These are phyloP conservation scores for Ctenochaetus hawaiiensis DNA, from an alignment of 2,797 vertebrate species.

Conservation along the genomic window DNA sequence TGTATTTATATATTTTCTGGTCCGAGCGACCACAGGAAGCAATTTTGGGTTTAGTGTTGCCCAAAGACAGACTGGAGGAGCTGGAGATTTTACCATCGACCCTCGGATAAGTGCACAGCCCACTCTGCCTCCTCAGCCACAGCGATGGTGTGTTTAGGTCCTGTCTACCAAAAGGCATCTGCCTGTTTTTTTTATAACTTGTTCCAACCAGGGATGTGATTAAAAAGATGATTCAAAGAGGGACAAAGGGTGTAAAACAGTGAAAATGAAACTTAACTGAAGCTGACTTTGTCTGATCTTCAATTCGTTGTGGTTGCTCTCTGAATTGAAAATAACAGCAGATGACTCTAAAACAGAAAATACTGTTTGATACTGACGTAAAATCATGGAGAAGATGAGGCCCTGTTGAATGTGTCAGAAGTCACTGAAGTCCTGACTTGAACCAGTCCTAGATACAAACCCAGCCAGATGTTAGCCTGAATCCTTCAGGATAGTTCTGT, in stretches of 20 bases:
- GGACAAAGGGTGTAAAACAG: background rate
- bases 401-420: background rate
- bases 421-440: background rate
- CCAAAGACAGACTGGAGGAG: too few relatives aligned
- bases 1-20: too few relatives aligned
- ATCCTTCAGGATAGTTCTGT: background rate
- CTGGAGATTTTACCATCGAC: too few relatives aligned
- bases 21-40: too few relatives aligned
- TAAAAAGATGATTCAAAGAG: background rate
- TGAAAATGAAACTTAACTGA: slow-evolving; percentile 26
- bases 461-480: background rate
- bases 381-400: background rate
- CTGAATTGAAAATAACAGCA: slow-evolving; percentile 11
- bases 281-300: slow-evolving; percentile 5
- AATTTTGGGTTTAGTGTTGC: too few relatives aligned
- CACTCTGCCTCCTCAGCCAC: too few relatives aligned
- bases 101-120: too few relatives aligned
- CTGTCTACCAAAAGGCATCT: background rate
- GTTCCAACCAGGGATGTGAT: background rate
- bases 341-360: slow-evolving; percentile 13
- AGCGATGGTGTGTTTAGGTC: background rate
- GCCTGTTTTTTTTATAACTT: background rate
- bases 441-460: background rate
- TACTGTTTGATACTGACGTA: background rate
- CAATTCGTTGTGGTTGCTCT: slow-evolving; percentile 4